A percentile compares a stretch with the other conserved stretches of the same genome.
These are phyloP conservation scores for Buathra laborator DNA, from an alignment of 2,888 invertebrate genomes.

Conservation along the genomic window DNA sequence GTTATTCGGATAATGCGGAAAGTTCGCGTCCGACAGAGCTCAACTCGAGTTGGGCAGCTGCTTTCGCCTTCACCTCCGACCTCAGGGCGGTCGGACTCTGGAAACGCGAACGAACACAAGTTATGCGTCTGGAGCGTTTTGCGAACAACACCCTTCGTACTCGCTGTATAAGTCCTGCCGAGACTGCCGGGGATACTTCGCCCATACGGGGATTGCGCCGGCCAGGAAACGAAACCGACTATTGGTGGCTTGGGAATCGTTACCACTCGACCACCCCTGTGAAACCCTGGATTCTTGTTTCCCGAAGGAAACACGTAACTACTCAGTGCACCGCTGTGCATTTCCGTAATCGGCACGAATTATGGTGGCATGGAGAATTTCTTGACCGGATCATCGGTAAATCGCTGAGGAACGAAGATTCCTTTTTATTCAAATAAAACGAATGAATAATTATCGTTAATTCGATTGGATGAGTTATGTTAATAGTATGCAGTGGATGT, in stretches of 20 bases:
- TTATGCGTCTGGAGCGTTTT: constrained; percentile 78
- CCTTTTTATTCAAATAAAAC: too few species aligned
- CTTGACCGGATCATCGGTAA: background rate
- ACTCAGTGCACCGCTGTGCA: background rate
- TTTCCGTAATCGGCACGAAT: background rate
- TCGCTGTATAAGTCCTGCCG: background rate
- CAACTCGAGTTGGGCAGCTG: constrained; percentile 61
- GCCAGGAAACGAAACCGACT: constrained; percentile 53
- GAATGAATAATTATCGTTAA: too few species aligned
- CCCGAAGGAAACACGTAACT: background rate
- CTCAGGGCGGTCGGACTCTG: constrained; percentile 64
- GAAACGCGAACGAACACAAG: constrained; percentile 73
- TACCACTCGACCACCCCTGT: constrained; percentile 42
- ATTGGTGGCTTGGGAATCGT: constrained; percentile 62
- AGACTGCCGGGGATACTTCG: constrained; percentile 9
- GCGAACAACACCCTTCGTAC: constrained; percentile 68
- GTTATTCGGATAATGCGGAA: constrained; percentile 76
- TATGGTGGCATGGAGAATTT: background rate
- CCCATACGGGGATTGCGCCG: constrained; percentile 5
- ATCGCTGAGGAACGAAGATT: too few species aligned
- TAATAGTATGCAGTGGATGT: too few species aligned
- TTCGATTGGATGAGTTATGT: too few species aligned
- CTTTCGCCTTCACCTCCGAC: constrained; percentile 73
- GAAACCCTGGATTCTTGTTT: constrained; percentile 20
- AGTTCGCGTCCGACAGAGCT: constrained; percentile 73